Evolutionary conservation across 2,888 invertebrate genomes (phyloP).

Genomic region (Timema cristinae): DNA sequence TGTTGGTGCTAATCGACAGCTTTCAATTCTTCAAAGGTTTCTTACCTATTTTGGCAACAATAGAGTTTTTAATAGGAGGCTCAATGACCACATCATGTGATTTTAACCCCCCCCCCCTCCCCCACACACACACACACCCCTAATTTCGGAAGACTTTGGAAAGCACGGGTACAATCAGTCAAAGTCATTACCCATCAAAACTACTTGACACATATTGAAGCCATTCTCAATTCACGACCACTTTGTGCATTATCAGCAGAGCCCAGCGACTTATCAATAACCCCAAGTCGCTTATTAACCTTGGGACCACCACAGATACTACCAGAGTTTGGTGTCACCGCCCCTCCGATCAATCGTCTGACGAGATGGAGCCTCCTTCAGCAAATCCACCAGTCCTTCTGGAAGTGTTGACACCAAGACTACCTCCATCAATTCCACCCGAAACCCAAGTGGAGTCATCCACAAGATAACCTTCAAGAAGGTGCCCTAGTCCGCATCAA

Average conservation of each 20-base stretch:
- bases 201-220: slow-evolving; percentile 10
- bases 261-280: slow-evolving; percentile 10
- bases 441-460: background rate
- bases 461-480: background rate
- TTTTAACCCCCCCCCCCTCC: no score
- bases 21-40: slow-evolving; percentile 1
- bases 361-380: slow-evolving; percentile 17
- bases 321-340: slow-evolving; percentile 11
- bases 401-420: background rate
- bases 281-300: slow-evolving; percentile 18
- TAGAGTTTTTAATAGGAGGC: no score
- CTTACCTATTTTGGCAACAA: no score
- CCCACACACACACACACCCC: no score
- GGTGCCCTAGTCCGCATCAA: background rate
- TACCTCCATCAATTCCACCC: background rate
- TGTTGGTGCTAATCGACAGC: slow-evolving; percentile 35
- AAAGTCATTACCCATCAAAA: no score
- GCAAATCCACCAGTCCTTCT: slow-evolving; percentile 12
- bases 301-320: background rate
- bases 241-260: slow-evolving; percentile 11
- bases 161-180: no score
- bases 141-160: no score
- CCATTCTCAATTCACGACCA: slow-evolving; percentile 10
- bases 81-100: no score
- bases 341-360: background rate